Percentiles rank a stretch among this genome's conserved stretches.
Evolutionary conservation across 2,797 vertebrate genomes (phyloP).

Genomic region (Chrysocyon brachyurus): DNA sequence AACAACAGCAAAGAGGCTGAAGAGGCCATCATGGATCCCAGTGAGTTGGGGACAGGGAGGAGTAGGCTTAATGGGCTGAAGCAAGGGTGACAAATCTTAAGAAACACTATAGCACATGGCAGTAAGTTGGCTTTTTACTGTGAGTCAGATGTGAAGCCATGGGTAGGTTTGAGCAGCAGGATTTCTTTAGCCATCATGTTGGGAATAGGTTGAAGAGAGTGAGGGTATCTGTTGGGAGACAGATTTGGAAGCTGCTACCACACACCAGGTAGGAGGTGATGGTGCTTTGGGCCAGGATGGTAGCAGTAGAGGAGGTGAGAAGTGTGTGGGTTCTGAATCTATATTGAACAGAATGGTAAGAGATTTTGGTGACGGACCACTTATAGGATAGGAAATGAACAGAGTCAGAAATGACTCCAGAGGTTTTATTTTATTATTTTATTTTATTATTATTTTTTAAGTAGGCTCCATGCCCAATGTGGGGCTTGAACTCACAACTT

Average conservation of each 20-base stretch:
- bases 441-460: background rate
- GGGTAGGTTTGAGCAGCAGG: background rate
- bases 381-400: background rate
- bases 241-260: background rate
- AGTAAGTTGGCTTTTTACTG: background rate
- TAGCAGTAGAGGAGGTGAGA: background rate
- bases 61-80: background rate
- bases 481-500: background rate
- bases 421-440: background rate
- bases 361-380: background rate
- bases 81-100: fast-evolving
- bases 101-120: too few relatives aligned
- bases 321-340: background rate
- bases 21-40: background rate
- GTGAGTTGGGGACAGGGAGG: background rate
- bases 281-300: background rate
- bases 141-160: background rate
- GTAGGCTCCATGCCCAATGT: background rate
- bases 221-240: background rate
- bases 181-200: background rate
- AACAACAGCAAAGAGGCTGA: background rate
- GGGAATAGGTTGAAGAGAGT: background rate
- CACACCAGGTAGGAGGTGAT: background rate
- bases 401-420: background rate
- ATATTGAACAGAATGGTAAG: background rate